Evolutionary conservation across 2,113 vertebrate genomes (phyloP), one percentile per base, ranked within the genome.

Genomic region (Lophius piscatorius): DNA sequence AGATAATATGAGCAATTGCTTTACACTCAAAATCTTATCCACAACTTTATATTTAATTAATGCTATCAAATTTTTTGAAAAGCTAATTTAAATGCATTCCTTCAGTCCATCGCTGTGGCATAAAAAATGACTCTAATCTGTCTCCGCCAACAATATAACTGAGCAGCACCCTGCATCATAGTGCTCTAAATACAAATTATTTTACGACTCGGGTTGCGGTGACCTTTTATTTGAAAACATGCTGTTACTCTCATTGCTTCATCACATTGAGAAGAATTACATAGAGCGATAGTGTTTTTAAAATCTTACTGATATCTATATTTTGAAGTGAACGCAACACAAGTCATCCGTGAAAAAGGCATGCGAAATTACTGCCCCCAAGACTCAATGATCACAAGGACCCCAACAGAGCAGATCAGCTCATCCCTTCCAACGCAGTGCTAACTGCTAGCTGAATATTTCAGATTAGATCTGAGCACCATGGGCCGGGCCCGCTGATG

Each of bases 381-480:
- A 70, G 40, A 68, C 60, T 70, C 48, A 24, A 34, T 72, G 80
- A 87, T 86, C 78, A 35, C 35, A 1, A 40, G 39, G 56, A 69
- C 31, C 62, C 59, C 65, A 83, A 66, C 63, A 55, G 56, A 75
- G 52, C 76, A 58, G 63, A 85, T 82, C 69, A 78, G 78, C 73
- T 76, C 87, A 77, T 85, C 74, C 21, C 65, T 87, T 83, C 63
- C 59, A 31, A 61, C 40, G 34, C 78, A 51, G 60, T 22, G 79
- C 76, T 87, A 87, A 89, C 87, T 78, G 85, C 74, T 74, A 78
- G 82, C 84, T 80, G 84, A 87, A 87, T 85, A 69, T 69, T 73
- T 76, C 62, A 87, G 88, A 91, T 89, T 81, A 84, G 78, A 91
- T 90, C 82, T 80, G 63, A 63, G 84, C 70, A 76, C 68, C 71